Evolutionary conservation across 2,888 invertebrate species (phyloP).

Genomic region (Holacanthella duospinosa): DNA sequence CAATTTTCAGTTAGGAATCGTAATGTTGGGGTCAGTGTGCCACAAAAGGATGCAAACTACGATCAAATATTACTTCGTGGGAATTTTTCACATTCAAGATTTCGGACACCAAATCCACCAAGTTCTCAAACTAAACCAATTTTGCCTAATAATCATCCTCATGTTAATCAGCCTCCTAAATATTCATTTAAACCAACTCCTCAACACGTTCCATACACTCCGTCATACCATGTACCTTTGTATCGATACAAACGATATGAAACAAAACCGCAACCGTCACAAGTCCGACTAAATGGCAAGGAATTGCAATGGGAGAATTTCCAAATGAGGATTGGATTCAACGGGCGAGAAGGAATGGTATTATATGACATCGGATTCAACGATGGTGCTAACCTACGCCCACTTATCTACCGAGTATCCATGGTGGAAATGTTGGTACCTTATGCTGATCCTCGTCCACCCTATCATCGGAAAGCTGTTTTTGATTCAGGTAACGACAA

Average conservation of each 20-base stretch:
- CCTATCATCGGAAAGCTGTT: slow-evolving; percentile 30
- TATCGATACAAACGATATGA: background rate
- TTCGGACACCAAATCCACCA: background rate
- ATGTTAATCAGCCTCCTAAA: slow-evolving; percentile 3
- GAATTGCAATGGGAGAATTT: background rate
- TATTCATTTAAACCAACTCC: too few species aligned
- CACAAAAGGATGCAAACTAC: background rate
- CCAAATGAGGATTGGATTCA: slow-evolving; percentile 13
- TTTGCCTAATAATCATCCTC: too few species aligned
- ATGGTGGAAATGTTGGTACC: slow-evolving; percentile 31
- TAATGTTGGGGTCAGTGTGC: slow-evolving; percentile 1
- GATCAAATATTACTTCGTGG: background rate
- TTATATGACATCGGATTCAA: slow-evolving; percentile 25
- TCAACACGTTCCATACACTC: background rate
- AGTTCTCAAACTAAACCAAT: background rate
- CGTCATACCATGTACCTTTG: background rate
- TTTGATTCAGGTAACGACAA: too few species aligned
- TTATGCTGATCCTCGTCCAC: slow-evolving; percentile 31
- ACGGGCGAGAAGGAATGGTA: slow-evolving; percentile 28
- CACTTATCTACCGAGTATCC: slow-evolving; percentile 25
- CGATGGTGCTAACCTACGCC: slow-evolving; percentile 18
- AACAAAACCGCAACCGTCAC: background rate
- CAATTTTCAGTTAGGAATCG: slow-evolving; percentile 2
- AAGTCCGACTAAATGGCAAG: background rate
- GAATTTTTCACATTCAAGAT: background rate